Base-by-base conservation (phyloP, 1,140 invertebrate species). In the Chlorops oryzae region DNA sequence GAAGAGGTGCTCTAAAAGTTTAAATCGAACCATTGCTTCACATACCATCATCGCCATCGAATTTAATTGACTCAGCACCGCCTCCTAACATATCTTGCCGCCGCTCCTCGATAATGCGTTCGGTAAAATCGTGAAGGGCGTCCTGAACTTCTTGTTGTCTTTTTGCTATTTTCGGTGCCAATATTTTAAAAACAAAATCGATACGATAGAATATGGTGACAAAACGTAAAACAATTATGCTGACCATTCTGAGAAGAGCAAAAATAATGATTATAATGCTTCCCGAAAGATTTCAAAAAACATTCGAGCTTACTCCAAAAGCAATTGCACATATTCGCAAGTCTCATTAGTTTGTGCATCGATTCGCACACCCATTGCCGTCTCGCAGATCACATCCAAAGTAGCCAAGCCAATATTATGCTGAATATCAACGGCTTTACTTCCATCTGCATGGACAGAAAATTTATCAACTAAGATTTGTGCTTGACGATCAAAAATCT, bases 401-500 rank as follows among this genome's bases (percentile, higher is more conserved):
- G 51, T 28, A 7, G 45, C 37, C 18, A 39, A 20, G n/a, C 21
- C 45, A 20, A 47, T 17, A 4, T 27, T 4, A 13, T 40, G 12
- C 5, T 47, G 6, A 20, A 52, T 25, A 34, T 52, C 24, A 18
- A 52, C 12, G 10, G 28, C 12, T 17, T n/a, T 5, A 15, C 18
- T 13, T 4, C 40, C 44, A 42, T 28, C 23, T 4, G 51, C 44
- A 47, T 25, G 27, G 3, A 24, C 10, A 10, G 13, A n/a, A 34
- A 78, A 63, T 35, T 68, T 54, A 25, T 70, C 52, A 6, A 88
- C 63, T 28, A 90, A 69, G 35, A 79, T 74, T 13, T 73, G 54
- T 22, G 77, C 68, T 57, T 86, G 80, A 41, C 78, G 73, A 57
- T 86, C 80, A 62, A 90, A 86, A 13, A 84, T 73, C 3, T 78